Percentiles rank a stretch among this genome's conserved stretches.
phyloP scores from a whole-genome alignment of 2,888 invertebrate species.

The Agonopterix heracliana region DNA sequence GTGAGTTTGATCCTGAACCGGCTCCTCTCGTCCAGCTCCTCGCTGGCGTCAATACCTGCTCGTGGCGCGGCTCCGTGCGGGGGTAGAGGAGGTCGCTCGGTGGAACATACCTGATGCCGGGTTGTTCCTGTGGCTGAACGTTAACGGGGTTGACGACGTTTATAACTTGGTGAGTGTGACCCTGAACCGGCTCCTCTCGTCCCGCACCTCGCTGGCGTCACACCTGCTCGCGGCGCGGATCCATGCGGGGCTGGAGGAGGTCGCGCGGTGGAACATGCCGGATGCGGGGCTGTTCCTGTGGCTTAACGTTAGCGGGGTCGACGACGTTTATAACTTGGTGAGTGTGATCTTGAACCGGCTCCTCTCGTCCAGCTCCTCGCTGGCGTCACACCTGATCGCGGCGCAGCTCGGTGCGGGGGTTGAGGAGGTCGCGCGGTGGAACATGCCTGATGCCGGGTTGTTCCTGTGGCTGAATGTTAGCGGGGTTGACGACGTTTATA shows the following conservation, averaged over 20 bases:
- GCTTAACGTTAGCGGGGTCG: constrained; percentile 80
- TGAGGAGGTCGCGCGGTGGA: constrained; percentile 79
- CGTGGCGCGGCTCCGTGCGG: constrained; percentile 61
- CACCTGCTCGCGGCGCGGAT: constrained; percentile 77
- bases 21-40: constrained; percentile 50
- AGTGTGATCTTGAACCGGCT: constrained; percentile 39
- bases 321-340: constrained; percentile 84
- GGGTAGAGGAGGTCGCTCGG: constrained; percentile 73
- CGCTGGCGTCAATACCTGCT: constrained; percentile 77
- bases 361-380: constrained; percentile 56
- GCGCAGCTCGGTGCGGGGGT: constrained; percentile 58
- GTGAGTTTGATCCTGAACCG: constrained; percentile 57
- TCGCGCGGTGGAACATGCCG: constrained; percentile 81
- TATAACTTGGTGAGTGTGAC: constrained; percentile 79
- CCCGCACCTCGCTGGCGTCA: constrained; percentile 72
- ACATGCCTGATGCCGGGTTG: constrained; percentile 82
- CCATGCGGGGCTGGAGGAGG: constrained; percentile 45
- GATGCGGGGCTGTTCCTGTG: constrained; percentile 87
- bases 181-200: constrained; percentile 29
- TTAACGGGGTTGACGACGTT: constrained; percentile 81
- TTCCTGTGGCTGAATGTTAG: constrained; percentile 85
- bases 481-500: constrained; percentile 81
- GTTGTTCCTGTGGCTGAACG: constrained; percentile 86
- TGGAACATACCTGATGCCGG: constrained; percentile 83
- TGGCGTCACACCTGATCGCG: constrained; percentile 76